A percentile compares a stretch with the other conserved stretches of the same genome.
Evolutionary conservation across 2,888 invertebrate species (phyloP).

Genomic region (Maniola hyperantus): DNA sequence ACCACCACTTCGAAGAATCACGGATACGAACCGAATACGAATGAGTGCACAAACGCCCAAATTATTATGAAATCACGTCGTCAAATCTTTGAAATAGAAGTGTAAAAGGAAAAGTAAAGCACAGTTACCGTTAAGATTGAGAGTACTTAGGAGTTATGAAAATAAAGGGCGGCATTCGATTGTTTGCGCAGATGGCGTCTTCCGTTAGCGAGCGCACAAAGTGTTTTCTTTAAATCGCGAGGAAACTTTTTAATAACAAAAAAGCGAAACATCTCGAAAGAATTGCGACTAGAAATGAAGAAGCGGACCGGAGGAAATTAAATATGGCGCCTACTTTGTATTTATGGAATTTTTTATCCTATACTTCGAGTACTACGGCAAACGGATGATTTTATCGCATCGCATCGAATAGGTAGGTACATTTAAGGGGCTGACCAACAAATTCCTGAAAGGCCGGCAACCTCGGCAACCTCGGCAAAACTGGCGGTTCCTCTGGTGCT

Average conservation of each 20-base stretch:
- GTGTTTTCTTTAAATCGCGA: constrained; percentile 17
- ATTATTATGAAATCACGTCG: too few relatives aligned
- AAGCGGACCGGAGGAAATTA: background rate
- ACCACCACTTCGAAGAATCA: too few relatives aligned
- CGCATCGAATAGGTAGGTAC: too few relatives aligned
- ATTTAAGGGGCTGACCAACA: too few relatives aligned
- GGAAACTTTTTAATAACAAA: constrained; percentile 10
- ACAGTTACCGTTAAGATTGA: constrained; percentile 31
- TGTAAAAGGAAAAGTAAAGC: constrained; percentile 34
- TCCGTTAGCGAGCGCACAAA: constrained; percentile 1
- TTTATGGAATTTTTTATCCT: background rate
- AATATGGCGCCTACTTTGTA: background rate
- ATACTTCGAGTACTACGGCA: too few relatives aligned
- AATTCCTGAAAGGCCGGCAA: too few relatives aligned
- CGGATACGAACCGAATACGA: too few relatives aligned
- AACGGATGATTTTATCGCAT: too few relatives aligned
- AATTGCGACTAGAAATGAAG: constrained; percentile 5
- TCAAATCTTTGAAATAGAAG: too few relatives aligned
- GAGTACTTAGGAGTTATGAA: constrained; percentile 37
- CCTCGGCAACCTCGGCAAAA: too few relatives aligned
- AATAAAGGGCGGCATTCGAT: constrained; percentile 34
- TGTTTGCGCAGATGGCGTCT: constrained; percentile 26
- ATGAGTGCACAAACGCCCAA: too few relatives aligned
- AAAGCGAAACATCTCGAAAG: constrained; percentile 12
- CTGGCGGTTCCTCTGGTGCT: too few relatives aligned